These are phyloP conservation scores for Craniophora ligustri DNA, from an alignment of 2,888 invertebrate genomes.

Conservation along the genomic window DNA sequence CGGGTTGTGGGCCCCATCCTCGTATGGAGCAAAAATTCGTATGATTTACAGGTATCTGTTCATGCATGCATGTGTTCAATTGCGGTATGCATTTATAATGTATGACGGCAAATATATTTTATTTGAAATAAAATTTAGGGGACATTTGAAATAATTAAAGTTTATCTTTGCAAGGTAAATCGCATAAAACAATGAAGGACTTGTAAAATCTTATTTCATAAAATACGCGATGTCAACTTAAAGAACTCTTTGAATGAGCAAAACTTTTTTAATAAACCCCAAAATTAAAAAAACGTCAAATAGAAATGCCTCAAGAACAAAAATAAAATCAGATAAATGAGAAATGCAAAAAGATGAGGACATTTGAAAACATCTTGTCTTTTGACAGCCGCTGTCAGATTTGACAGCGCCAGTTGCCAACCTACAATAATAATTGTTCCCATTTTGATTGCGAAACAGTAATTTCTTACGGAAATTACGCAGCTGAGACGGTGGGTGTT, in stretches of 20 bases:
- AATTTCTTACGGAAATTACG: conserved; percentile 45
- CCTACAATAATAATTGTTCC: conserved; percentile 40
- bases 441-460: conserved; percentile 49
- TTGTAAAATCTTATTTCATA: too few relatives aligned
- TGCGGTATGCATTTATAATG: too few relatives aligned
- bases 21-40: too few relatives aligned
- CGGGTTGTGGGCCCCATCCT: too few relatives aligned
- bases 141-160: too few relatives aligned
- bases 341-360: conserved; percentile 39
- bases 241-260: conserved; percentile 11
- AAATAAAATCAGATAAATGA: conserved; percentile 24
- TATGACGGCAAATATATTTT: too few relatives aligned
- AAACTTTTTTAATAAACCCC: conserved; percentile 22
- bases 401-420: conserved; percentile 43
- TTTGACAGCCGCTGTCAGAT: conserved; percentile 47
- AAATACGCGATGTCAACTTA: conserved; percentile 20
- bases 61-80: too few relatives aligned
- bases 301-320: conserved; percentile 6
- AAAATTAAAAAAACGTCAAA: conserved; percentile 12
- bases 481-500: conserved; percentile 46
- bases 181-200: too few relatives aligned
- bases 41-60: too few relatives aligned
- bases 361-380: conserved; percentile 25
- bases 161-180: too few relatives aligned
- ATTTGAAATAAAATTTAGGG: too few relatives aligned